These are phyloP conservation scores for Anableps anableps DNA, from an alignment of 2,797 vertebrate species.

Conservation along the genomic window DNA sequence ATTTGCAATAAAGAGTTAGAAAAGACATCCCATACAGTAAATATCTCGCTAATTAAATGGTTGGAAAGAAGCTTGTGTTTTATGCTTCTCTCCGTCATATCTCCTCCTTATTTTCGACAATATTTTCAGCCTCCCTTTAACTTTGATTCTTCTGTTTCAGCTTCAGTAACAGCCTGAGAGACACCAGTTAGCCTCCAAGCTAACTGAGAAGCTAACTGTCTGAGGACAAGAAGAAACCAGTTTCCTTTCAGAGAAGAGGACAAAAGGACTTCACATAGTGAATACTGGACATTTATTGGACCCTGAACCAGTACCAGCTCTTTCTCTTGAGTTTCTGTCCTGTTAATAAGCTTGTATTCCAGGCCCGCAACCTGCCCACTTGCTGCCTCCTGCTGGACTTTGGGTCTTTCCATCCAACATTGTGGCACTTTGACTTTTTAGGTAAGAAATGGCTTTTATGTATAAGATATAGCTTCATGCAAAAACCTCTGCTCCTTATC, in stretches of 20 bases:
- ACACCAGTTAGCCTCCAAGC: not conserved
- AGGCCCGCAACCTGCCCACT: not conserved
- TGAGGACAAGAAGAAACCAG: not conserved
- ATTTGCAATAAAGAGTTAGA: too few species aligned
- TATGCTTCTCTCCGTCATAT: too few species aligned
- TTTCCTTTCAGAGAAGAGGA: not conserved
- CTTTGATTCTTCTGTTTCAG: not conserved
- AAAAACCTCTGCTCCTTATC: too few species aligned
- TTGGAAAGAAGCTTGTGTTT: not conserved
- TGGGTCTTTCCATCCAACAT: not conserved
- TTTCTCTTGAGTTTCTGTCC: too few species aligned
- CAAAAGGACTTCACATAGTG: not conserved
- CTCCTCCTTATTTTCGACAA: not conserved
- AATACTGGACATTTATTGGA: not conserved
- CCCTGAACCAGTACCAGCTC: not conserved
- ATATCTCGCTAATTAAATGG: too few species aligned
- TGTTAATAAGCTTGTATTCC: not conserved
- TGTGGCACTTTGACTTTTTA: too few species aligned
- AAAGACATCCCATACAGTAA: not conserved
- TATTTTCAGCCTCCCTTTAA: not conserved
- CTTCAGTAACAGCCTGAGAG: not conserved
- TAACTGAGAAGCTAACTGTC: not conserved
- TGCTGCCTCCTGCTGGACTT: not conserved
- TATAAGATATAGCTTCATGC: too few species aligned
- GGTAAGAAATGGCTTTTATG: too few species aligned